Conservation (phyloP, 2,797 vertebrate species). For the Pipistrellus pipistrellus region DNA sequence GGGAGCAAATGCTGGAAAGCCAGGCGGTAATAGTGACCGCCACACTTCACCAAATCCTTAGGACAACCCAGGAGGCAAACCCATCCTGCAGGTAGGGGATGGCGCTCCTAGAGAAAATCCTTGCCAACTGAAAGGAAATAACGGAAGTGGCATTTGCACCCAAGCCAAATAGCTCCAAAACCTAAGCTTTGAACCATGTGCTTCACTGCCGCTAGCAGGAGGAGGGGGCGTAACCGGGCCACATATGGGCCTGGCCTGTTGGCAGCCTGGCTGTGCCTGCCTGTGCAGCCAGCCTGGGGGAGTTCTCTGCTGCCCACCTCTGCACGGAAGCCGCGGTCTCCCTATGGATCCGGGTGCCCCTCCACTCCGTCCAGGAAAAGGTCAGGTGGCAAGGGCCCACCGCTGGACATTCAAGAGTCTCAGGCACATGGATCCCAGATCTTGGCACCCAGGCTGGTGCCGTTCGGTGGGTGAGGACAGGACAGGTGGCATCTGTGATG, state of each 20-base stretch:
- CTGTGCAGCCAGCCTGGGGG: background rate
- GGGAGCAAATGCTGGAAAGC: background rate
- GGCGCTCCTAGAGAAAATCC: background rate
- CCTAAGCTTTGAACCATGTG: background rate
- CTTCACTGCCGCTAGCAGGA: background rate
- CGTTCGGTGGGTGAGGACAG: too few relatives aligned
- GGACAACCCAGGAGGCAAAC: background rate
- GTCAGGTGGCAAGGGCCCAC: background rate
- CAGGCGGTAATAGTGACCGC: background rate
- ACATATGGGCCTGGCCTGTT: background rate
- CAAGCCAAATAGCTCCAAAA: background rate
- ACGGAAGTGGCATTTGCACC: background rate
- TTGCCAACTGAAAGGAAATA: slow-evolving; percentile 12
- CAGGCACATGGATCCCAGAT: background rate
- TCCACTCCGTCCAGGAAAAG: background rate
- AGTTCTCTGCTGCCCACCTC: background rate
- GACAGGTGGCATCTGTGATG: too few relatives aligned
- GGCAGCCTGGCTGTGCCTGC: background rate
- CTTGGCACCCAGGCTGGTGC: background rate
- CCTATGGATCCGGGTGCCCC: background rate
- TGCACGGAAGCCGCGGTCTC: background rate
- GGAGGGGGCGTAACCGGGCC: too few relatives aligned
- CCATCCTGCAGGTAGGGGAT: background rate
- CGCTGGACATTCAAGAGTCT: background rate
- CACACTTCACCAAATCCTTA: background rate